These are phyloP conservation scores for Caenorhabditis angaria DNA, from an alignment of 2,888 invertebrate genomes.

Conservation along the genomic window DNA sequence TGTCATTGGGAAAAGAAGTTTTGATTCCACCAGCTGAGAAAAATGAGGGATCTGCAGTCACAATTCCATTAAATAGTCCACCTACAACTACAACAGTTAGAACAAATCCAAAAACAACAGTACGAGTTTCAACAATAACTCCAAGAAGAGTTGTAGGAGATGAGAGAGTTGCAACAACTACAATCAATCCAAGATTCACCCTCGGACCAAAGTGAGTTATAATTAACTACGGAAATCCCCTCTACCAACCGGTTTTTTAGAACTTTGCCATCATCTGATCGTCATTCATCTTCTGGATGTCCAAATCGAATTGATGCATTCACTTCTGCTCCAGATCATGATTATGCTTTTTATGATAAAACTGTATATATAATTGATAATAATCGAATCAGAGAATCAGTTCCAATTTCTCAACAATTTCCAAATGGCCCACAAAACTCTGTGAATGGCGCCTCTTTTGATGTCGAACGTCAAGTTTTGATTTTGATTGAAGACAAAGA, in stretches of 20 bases:
- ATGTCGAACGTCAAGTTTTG: slow-evolving; percentile 42
- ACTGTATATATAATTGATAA: slow-evolving; percentile 28
- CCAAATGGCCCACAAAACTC: slow-evolving; percentile 22
- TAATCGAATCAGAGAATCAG: slow-evolving; percentile 14
- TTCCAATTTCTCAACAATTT: slow-evolving; percentile 17
- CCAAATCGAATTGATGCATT: slow-evolving; percentile 41
- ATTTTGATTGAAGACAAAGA: slow-evolving; percentile 34
- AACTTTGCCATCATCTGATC: slow-evolving; percentile 29
- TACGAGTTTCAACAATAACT: slow-evolving; percentile 10
- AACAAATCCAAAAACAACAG: background rate
- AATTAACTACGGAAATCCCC: background rate
- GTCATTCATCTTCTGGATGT: slow-evolving; percentile 28
- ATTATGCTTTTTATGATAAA: slow-evolving; percentile 30
- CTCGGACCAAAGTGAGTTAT: slow-evolving; percentile 23
- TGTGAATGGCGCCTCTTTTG: slow-evolving; percentile 49
- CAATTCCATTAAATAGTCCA: slow-evolving; percentile 28
- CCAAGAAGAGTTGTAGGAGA: slow-evolving; percentile 9
- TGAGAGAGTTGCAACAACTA: slow-evolving; percentile 3
- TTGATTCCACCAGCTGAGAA: slow-evolving; percentile 23
- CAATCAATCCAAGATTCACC: slow-evolving; percentile 30
- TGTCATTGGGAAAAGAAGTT: slow-evolving; percentile 13
- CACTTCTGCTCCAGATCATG: slow-evolving; percentile 27
- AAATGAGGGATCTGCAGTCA: slow-evolving; percentile 15
- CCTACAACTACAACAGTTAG: slow-evolving; percentile 14
- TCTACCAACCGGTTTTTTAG: slow-evolving; percentile 11